These are phyloP conservation scores for Drosophila pallidifrons DNA, from an alignment of 1,140 invertebrate genomes.

Conservation along the genomic window DNA sequence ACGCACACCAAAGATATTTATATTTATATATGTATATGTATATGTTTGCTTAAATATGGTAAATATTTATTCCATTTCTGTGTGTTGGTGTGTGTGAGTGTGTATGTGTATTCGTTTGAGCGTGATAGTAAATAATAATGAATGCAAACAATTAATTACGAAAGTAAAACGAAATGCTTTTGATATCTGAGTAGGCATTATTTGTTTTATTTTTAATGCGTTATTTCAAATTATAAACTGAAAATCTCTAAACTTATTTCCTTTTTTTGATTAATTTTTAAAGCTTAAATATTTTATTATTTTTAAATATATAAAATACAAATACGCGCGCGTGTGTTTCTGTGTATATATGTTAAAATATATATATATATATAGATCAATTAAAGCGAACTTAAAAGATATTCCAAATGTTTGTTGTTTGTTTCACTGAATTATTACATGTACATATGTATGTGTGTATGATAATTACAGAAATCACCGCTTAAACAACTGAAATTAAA, in stretches of 20 bases:
- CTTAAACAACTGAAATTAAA: constrained; percentile 46
- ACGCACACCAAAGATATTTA: constrained; percentile 55
- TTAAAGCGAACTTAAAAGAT: constrained; percentile 53
- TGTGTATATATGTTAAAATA: constrained; percentile 43
- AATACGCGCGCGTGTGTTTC: constrained; percentile 36
- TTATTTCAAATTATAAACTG: constrained; percentile 61
- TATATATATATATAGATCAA: constrained; percentile 59
- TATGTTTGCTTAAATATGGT: constrained; percentile 20
- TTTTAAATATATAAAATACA: constrained; percentile 67
- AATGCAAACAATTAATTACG: constrained; percentile 11
- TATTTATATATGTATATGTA: constrained; percentile 16
- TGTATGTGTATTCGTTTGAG: constrained; percentile 1
- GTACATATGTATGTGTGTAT: not conserved
- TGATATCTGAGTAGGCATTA: constrained; percentile 56
- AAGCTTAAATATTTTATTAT: constrained; percentile 76
- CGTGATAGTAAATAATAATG: constrained; percentile 4
- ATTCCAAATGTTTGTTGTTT: constrained; percentile 37
- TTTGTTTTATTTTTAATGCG: constrained; percentile 44
- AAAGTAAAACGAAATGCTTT: constrained; percentile 45
- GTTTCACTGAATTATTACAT: constrained; percentile 31
- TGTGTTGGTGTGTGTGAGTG: not conserved
- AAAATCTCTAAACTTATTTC: constrained; percentile 51
- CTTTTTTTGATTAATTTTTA: constrained; percentile 71
- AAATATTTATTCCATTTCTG: constrained; percentile 14
- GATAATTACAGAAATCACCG: constrained; percentile 54